Conservation (phyloP, 2,797 vertebrate genomes). For the Propithecus deckenii region DNA sequence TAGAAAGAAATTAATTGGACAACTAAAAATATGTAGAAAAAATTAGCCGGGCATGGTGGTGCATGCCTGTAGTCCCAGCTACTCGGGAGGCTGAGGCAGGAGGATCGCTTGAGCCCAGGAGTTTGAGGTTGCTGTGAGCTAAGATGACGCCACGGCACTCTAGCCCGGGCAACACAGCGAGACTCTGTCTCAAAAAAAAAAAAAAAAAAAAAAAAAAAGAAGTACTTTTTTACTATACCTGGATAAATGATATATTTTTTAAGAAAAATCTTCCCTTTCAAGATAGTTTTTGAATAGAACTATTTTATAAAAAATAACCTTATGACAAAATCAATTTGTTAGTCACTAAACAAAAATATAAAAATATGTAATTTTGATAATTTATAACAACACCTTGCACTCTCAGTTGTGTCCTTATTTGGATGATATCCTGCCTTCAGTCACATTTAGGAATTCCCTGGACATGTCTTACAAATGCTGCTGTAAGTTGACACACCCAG, state of each 20-base stretch:
- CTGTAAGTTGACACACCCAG: background rate
- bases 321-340: background rate
- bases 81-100: too few relatives aligned
- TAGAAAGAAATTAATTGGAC: too few relatives aligned
- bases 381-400: background rate
- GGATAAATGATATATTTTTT: background rate
- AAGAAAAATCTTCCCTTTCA: background rate
- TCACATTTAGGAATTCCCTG: background rate
- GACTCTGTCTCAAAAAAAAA: too few relatives aligned
- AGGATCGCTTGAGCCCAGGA: too few relatives aligned
- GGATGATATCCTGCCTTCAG: background rate
- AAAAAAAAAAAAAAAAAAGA: background rate
- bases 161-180: too few relatives aligned
- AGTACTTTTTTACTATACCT: background rate
- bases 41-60: too few relatives aligned
- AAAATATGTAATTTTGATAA: background rate
- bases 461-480: background rate
- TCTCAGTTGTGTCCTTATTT: background rate
- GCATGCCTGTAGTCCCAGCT: too few relatives aligned
- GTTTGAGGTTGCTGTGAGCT: too few relatives aligned
- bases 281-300: background rate
- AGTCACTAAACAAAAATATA: constrained; percentile 4
- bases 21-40: too few relatives aligned
- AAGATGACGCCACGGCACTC: too few relatives aligned
- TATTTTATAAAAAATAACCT: background rate